phyloP scores from a whole-genome alignment of 53 echinoderm and acorn worm species.

The Apostichopus leukothele region DNA sequence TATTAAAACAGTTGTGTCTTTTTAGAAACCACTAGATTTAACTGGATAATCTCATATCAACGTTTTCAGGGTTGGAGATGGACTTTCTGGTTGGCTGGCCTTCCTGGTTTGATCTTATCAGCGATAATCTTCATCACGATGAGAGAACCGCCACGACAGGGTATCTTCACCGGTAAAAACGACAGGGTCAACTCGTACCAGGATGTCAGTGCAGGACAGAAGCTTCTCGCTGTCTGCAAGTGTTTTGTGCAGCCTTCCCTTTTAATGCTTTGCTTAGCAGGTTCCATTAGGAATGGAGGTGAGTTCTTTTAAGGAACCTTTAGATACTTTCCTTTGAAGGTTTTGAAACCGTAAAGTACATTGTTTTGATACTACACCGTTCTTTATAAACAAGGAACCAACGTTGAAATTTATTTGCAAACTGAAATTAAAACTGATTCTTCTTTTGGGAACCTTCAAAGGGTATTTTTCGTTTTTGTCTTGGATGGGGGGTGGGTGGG shows the following conservation, averaged over 20 bases:
- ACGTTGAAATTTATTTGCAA: no score
- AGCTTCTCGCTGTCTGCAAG: constrained; percentile 46
- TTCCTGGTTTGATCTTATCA: constrained; percentile 67
- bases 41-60: no score
- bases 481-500: no score
- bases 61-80: constrained; percentile 69
- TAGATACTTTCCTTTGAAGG: no score
- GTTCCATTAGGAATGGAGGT: constrained; percentile 86
- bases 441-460: no score
- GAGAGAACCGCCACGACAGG: constrained; percentile 60
- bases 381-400: no score
- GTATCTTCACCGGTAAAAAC: not conserved
- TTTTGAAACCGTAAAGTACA: no score
- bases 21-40: no score
- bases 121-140: constrained; percentile 60
- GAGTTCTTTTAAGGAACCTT: not conserved
- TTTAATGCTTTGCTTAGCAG: constrained; percentile 71
- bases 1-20: no score
- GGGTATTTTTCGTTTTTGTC: no score
- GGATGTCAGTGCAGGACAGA: constrained; percentile 33
- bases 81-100: constrained; percentile 69
- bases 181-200: constrained; percentile 39
- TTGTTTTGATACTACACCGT: no score
- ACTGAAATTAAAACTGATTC: no score
- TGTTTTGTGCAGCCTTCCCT: constrained; percentile 64